Evolutionary conservation across 2,797 vertebrate species (phyloP), one percentile per base, ranked within the genome.

Genomic region (Falco berigora): DNA sequence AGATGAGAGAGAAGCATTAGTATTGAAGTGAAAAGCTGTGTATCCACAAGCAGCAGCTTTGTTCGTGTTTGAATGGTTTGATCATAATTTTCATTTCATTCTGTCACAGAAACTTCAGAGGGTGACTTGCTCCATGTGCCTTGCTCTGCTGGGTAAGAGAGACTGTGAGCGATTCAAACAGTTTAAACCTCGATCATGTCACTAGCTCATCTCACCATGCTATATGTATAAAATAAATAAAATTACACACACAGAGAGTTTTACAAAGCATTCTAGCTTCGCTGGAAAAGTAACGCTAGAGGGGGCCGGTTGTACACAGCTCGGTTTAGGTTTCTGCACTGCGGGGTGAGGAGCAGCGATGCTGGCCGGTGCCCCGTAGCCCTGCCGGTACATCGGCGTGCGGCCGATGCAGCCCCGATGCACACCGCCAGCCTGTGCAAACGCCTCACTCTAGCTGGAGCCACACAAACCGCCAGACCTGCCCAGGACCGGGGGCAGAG

Each of bases 271-370:
- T 8, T 20, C 11, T 12, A 13, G 11, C 8, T 27, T 9, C 8
- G 1, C 2, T 6, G 30, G 8, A 6, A 4, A 25, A 8, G 27
- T 4, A 58, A 86, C 96, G 23, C 80, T 36, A 94, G 94, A 95
- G 90, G 96, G 95, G 49, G 96, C 42, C 47, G 88, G 58, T 4
- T 55, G 89, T 12, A 40, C 95, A 10, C 15, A 21, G 21, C 40
- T 52, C 16, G 2, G 6, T 9, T n/a, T 1, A 12, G 9, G 20
- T 14, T 36, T 14, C 58, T 16, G 38, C 19, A 2, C 32, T 1
- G 66, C 56, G 11, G 64, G 27, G 1, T 1, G 0, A 19, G 36
- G 10, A 4, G 0, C 24, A 0, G 12, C 0, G 7, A 0, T 2
- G 13, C 67, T 19, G 55, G 2, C 19, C 4, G 10, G 42, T 20